phyloP scores from a whole-genome alignment of 2,797 vertebrate species.

The Helostoma temminkii region DNA sequence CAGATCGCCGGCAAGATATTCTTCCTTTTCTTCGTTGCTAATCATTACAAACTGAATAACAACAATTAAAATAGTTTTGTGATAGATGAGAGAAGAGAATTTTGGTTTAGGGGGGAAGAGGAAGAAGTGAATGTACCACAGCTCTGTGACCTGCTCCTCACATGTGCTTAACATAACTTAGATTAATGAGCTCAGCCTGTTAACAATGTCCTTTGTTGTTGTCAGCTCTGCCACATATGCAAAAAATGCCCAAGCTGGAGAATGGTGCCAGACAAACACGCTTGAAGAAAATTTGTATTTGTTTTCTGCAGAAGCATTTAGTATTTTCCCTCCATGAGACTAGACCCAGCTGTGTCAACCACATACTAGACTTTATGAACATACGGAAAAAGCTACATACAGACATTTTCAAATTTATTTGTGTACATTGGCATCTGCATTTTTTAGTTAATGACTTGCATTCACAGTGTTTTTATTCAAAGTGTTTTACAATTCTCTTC shows the following conservation, averaged over 20 bases:
- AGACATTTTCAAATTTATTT: neutral
- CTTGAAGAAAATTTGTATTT: neutral
- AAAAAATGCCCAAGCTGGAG: neutral
- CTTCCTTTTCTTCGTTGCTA: too few species aligned
- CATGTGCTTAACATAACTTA: too few species aligned
- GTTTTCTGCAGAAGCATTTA: neutral
- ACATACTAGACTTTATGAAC: neutral
- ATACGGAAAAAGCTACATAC: neutral
- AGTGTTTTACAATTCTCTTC: neutral
- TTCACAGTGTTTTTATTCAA: neutral
- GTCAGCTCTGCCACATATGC: constrained; percentile 10
- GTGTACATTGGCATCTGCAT: neutral
- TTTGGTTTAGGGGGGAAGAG: too few species aligned
- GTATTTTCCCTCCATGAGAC: neutral
- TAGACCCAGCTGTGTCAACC: neutral
- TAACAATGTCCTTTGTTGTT: neutral
- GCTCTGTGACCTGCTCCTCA: too few species aligned
- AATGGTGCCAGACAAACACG: neutral
- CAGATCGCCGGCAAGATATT: too few species aligned
- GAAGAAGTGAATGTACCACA: too few species aligned
- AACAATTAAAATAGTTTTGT: too few species aligned
- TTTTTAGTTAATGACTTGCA: neutral
- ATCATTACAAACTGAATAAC: too few species aligned
- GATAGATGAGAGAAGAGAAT: neutral
- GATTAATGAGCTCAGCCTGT: too few species aligned